Base-by-base conservation (phyloP, 2,797 vertebrate species). In the Malurus splendens region DNA sequence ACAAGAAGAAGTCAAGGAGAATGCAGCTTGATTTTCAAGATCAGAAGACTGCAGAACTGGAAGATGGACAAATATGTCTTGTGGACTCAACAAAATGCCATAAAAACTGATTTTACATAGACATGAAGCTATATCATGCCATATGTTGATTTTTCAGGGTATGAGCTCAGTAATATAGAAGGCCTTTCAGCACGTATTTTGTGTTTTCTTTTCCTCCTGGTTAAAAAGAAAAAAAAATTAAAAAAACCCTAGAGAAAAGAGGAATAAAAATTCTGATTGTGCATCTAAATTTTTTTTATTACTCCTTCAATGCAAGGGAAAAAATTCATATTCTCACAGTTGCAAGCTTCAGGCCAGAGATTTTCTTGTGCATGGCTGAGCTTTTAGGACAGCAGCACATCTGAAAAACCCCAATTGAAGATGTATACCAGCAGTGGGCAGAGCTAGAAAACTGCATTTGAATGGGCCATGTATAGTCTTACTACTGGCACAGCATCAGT, bases 1-100 rank as follows among this genome's bases (percentile, higher is more conserved):
- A 94, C 76, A 84, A 62, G 71, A 89, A 93, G 59, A 92, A 88
- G 52, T 78, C 10, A 10, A 94, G 52, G 51, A 74, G 74, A 88
- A 74, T 17, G 57, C 71, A 91, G 22, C 23, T 84, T 76, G 61
- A 57, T 76, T 87, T 93, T 94, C 56, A 45, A 81, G 73, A 85
- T 83, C 52, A 79, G 80, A 87, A 83, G 77, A 18, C 67, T 90
- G 71, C 20, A 61, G 83, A 91, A 36, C 75, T 91, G 92, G 90
- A 74, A 87, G 57, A 41, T 84, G 27, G 16, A 91, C 47, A 92
- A 89, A 68, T 75, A 60, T 36, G n/a, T 71, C 73, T 70, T 87
- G 38, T 66, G 89, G 84, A 87, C 51, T 81, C 62, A 91, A 85
- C 55, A 75, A 82, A 78, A 90, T 86, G 65, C 55, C 62, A 32